phyloP scores from a whole-genome alignment of 2,888 invertebrate genomes.

The Criorhina ranunculi region DNA sequence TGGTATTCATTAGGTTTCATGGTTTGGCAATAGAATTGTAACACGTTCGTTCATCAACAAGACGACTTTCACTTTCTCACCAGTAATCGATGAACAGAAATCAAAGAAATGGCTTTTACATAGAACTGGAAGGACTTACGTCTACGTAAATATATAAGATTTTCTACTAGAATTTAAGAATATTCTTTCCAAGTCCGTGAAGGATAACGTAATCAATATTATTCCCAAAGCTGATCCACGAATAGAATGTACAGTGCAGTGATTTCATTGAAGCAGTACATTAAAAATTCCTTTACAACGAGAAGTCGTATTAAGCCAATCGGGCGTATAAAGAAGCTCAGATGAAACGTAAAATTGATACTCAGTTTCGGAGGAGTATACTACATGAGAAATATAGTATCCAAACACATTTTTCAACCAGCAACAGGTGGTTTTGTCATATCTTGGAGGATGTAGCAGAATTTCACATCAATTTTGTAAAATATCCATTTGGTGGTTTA shows the following conservation, averaged over 20 bases:
- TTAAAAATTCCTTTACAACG: slow-evolving; percentile 26
- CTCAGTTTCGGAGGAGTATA: slow-evolving; percentile 19
- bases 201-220: not conserved
- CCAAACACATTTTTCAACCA: slow-evolving; percentile 15
- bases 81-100: not conserved
- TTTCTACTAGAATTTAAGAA: too few relatives aligned
- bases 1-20: slow-evolving; percentile 17
- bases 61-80: slow-evolving; percentile 9
- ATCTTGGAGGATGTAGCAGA: not conserved
- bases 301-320: slow-evolving; percentile 16
- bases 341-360: slow-evolving; percentile 53
- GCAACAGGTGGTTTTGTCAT: slow-evolving; percentile 7
- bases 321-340: slow-evolving; percentile 21
- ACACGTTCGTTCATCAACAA: not conserved
- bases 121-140: too few relatives aligned
- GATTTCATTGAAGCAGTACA: slow-evolving; percentile 14
- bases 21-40: not conserved
- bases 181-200: not conserved
- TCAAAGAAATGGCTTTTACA: not conserved
- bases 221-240: slow-evolving; percentile 4
- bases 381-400: not conserved
- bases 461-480: not conserved
- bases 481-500: not conserved
- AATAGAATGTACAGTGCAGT: not conserved
- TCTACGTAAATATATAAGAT: too few relatives aligned